Evolutionary conservation across 2,797 vertebrate genomes (phyloP), one percentile per base, ranked within the genome.

Genomic region (Molothrus ater): DNA sequence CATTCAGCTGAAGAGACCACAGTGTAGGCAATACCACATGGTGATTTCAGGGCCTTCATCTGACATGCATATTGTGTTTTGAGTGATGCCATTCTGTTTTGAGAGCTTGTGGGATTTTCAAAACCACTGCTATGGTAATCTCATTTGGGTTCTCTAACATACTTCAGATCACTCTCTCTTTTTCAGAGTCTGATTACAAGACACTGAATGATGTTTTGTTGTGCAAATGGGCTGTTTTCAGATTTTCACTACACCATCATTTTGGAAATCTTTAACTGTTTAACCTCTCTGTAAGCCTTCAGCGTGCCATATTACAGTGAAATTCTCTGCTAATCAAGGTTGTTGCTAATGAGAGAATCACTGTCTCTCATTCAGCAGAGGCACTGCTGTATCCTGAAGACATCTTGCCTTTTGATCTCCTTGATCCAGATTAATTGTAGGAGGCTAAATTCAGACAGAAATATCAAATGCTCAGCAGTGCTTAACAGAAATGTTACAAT

Each of bases 71-170:
- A 47, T 71, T 88, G 60, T 92, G 82, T 63, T 90, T 79, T 86
- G 36, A 81, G 90, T 79, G 91, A 81, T 68, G 80, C 56, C 43
- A 20, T 79, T 86, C 75, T 91, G 69, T 94, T 91, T 79, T 79
- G 85, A 92, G 86, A 93, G 78, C 73, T 80, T 90, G 68, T 84
- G 90, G 85, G 73, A 79, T 95, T 93, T 84, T 79, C 89, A 80
- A 94, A 97, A 82, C 86, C 86, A 29, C 90, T 80, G 60, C 88
- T 85, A 34, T 17, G 20, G 88, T 94, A 92, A 92, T 94, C 86
- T 92, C 56, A 51, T 80, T 93, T 90, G 50, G 63, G 28, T 71
- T 50, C 76, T 71, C 1, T 71, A 54, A 40, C 34, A 45, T 25
- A n/a, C 79, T 88, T 88, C 56, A 73, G 60, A 86, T 87, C 53